Evolutionary conservation across 2,797 vertebrate species (phyloP).

Genomic region (Eulemur coronatus): DNA sequence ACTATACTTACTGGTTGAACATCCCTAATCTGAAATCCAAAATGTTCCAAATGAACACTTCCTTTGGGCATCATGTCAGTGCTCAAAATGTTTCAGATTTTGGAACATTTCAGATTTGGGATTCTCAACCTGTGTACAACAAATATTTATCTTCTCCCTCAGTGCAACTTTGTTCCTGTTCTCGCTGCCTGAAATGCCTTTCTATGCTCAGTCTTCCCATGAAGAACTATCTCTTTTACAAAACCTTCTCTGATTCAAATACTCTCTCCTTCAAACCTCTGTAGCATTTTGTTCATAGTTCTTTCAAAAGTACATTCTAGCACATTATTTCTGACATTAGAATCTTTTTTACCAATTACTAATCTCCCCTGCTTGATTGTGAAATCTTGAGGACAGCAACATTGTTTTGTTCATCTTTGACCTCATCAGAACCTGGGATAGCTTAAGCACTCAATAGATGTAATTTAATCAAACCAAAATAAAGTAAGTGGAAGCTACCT

Average conservation of each 20-base stretch:
- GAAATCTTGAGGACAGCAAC: background rate
- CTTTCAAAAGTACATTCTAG: background rate
- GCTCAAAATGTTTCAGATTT: background rate
- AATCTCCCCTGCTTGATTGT: background rate
- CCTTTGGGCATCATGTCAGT: background rate
- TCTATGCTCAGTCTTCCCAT: background rate
- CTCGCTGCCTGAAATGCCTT: background rate
- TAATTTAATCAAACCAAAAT: slow-evolving; percentile 38
- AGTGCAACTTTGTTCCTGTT: background rate
- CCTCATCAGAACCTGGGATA: background rate
- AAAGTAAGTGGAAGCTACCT: background rate
- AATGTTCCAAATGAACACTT: background rate
- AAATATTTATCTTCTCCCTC: background rate
- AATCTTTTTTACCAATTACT: slow-evolving; percentile 18
- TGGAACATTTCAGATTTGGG: background rate
- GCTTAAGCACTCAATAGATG: background rate
- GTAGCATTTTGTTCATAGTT: background rate
- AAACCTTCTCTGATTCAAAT: background rate
- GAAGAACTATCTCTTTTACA: background rate
- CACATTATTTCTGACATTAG: background rate
- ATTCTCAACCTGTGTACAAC: background rate
- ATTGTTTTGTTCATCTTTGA: background rate
- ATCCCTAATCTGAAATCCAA: background rate
- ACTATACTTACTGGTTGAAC: background rate
- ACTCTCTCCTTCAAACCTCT: background rate